phyloP scores from a whole-genome alignment of 2,888 invertebrate genomes.

The Trissonchulus latispiculum region DNA sequence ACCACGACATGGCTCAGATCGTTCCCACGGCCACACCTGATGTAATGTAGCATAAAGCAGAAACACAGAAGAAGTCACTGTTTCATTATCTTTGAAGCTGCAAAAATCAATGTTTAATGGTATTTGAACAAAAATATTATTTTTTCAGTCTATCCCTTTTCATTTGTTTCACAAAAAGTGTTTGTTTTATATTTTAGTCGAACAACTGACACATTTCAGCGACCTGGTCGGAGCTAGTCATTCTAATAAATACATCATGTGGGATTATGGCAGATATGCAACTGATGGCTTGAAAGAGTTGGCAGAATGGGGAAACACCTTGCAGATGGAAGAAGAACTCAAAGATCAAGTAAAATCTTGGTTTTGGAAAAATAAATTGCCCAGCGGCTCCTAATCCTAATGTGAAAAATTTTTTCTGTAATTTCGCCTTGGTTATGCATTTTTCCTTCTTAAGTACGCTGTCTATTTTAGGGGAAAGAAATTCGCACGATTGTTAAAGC shows the following conservation, averaged over 20 bases:
- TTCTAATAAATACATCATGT: slow-evolving; percentile 67
- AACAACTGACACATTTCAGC: slow-evolving; percentile 89
- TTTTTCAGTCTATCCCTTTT: no score
- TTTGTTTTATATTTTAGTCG: slow-evolving; percentile 51
- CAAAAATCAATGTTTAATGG: no score
- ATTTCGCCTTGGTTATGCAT: neutral
- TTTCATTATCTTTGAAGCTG: no score
- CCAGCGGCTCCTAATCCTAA: no score
- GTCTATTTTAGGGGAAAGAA: slow-evolving; percentile 36
- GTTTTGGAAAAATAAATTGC: no score
- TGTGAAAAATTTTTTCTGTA: neutral
- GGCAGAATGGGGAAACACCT: slow-evolving; percentile 85
- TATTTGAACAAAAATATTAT: no score
- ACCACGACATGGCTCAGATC: no score
- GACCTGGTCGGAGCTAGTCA: slow-evolving; percentile 93
- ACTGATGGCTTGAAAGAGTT: slow-evolving; percentile 81
- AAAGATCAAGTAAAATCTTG: slow-evolving; percentile 75
- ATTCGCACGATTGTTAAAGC: slow-evolving; percentile 76
- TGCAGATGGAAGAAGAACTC: slow-evolving; percentile 75
- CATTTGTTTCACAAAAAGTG: neutral
- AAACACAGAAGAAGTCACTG: no score
- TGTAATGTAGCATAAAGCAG: no score
- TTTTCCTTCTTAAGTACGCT: no score
- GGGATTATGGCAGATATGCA: slow-evolving; percentile 76
- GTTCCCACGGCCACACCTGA: no score